Conservation (phyloP, 1,140 invertebrate genomes). For the Drosophila ironensis region DNA sequence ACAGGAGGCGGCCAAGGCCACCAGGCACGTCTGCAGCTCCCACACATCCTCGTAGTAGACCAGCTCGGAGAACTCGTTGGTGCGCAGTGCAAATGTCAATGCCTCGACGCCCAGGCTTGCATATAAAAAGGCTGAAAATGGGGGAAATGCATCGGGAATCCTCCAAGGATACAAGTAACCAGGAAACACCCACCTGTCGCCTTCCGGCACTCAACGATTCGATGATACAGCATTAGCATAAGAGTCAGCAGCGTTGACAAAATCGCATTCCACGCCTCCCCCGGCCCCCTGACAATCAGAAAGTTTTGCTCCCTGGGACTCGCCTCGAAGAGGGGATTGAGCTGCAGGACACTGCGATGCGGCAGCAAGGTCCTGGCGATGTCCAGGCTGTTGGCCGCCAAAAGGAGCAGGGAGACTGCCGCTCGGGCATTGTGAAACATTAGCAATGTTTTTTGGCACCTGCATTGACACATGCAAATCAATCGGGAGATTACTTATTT, state of each 20-base stretch:
- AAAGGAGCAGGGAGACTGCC: conserved; percentile 52
- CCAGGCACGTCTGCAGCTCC: conserved; percentile 61
- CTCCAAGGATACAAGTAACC: background rate
- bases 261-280: conserved; percentile 62
- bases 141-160: background rate
- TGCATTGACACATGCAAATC: conserved; percentile 22
- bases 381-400: conserved; percentile 70
- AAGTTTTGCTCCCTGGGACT: conserved; percentile 47
- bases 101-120: conserved; percentile 49
- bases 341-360: conserved; percentile 12
- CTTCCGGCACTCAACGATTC: conserved; percentile 71
- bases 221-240: conserved; percentile 75
- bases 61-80: conserved; percentile 69
- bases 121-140: conserved; percentile 61
- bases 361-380: conserved; percentile 60
- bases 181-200: conserved; percentile 53
- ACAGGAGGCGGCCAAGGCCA: conserved; percentile 34
- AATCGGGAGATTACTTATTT: too few relatives aligned
- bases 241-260: conserved; percentile 61
- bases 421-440: conserved; percentile 78
- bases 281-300: conserved; percentile 57
- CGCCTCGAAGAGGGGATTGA: conserved; percentile 44
- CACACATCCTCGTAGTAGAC: conserved; percentile 55
- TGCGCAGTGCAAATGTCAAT: conserved; percentile 53
- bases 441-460: conserved; percentile 73